Conservation (phyloP, 2,113 vertebrate species). For the Oncorhynchus kisutch region DNA sequence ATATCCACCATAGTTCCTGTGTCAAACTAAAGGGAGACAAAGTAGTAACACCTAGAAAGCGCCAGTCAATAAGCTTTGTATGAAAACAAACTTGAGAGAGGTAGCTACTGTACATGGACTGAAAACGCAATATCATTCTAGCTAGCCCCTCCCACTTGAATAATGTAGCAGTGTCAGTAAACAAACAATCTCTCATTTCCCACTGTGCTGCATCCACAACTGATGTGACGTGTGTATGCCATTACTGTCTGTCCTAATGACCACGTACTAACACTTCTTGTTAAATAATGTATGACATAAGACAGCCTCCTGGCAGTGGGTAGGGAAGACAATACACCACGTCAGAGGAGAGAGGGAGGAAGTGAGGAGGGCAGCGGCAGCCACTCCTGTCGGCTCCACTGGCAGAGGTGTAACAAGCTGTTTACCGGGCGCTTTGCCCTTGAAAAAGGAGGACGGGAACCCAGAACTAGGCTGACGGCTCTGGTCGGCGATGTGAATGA, state of each 20-base stretch:
- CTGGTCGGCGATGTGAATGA: not conserved
- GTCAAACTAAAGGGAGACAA: no score
- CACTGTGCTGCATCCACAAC: not conserved
- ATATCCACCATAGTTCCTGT: no score
- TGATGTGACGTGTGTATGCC: not conserved
- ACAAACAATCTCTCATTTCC: not conserved
- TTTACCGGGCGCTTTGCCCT: conserved; percentile 5
- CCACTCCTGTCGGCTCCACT: not conserved
- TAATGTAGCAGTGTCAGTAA: no score
- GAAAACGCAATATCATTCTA: no score
- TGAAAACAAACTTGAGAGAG: no score
- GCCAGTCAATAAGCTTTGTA: no score
- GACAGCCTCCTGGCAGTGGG: conserved; percentile 4
- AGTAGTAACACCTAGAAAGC: no score
- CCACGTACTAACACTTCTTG: not conserved
- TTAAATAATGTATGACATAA: conserved; percentile 26
- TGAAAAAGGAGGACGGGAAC: conserved; percentile 15
- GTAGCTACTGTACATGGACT: no score
- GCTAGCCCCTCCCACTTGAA: no score
- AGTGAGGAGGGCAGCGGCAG: not conserved
- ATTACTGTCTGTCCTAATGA: not conserved
- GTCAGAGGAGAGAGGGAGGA: not conserved
- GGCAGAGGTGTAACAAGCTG: not conserved
- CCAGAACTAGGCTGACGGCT: conserved; percentile 1
- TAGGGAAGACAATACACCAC: not conserved